Evolutionary conservation across 2,113 vertebrate species (phyloP).

Genomic region (Ardeotis arabs): DNA sequence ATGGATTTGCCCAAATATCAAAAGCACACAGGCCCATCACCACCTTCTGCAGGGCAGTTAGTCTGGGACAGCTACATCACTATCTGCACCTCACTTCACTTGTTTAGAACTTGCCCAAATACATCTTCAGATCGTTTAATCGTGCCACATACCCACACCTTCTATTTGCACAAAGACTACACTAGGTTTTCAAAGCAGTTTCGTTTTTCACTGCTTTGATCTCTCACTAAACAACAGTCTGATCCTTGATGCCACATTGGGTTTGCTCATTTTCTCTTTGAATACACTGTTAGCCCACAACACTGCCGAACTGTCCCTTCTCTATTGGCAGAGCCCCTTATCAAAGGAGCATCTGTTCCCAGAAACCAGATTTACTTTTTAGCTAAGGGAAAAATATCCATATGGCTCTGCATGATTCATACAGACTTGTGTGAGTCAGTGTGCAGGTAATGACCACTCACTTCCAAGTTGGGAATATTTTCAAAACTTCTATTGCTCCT

Average conservation of each 20-base stretch:
- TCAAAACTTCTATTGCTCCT: background rate
- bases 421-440: background rate
- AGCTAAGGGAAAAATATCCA: background rate
- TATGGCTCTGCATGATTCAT: background rate
- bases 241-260: background rate
- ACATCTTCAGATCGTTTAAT: background rate
- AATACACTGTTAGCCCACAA: background rate
- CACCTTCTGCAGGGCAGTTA: background rate
- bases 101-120: background rate
- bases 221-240: background rate
- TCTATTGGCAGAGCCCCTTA: background rate
- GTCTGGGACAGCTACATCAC: background rate
- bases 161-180: background rate
- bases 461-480: background rate
- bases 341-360: background rate
- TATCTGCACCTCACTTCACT: background rate
- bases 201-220: background rate
- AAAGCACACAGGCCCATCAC: background rate
- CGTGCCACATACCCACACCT: background rate
- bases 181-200: background rate
- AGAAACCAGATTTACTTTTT: background rate
- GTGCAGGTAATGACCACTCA: background rate
- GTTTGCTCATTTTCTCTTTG: constrained; percentile 1
- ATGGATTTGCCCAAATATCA: background rate
- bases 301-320: background rate